Conservation (phyloP, 2,113 vertebrate genomes). For the Centropus bengalensis region DNA sequence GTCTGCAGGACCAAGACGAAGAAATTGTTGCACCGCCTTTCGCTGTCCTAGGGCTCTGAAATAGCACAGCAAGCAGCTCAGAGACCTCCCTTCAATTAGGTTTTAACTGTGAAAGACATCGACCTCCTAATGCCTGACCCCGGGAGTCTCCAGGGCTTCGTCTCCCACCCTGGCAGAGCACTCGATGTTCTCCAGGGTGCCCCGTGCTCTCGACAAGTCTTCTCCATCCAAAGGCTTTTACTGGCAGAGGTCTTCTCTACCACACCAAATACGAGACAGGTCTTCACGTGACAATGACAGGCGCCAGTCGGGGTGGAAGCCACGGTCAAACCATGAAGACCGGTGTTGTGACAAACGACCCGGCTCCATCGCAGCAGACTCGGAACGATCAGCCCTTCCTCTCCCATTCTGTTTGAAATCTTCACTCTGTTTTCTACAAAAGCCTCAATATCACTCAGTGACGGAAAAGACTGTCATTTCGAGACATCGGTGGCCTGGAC, state of each 20-base stretch:
- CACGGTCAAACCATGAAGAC: background rate
- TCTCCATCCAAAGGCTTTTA: background rate
- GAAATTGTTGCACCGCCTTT: background rate
- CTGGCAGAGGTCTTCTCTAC: background rate
- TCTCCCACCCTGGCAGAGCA: background rate
- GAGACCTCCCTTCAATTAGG: background rate
- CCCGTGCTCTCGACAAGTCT: background rate
- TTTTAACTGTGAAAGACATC: background rate
- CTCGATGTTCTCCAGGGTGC: too few species aligned
- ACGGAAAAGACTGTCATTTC: background rate
- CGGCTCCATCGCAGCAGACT: background rate
- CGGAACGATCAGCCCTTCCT: background rate
- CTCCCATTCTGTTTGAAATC: background rate
- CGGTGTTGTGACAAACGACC: background rate
- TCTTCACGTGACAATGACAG: background rate
- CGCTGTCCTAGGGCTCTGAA: background rate
- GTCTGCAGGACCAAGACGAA: background rate
- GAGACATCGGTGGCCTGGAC: background rate
- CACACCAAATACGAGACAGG: background rate
- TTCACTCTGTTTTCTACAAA: background rate
- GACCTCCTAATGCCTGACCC: background rate
- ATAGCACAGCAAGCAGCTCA: background rate
- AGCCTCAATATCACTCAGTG: background rate
- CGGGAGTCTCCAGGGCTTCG: background rate
- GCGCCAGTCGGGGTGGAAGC: slow-evolving; percentile 9